Conservation (phyloP, 2,797 vertebrate species). For the Ptychadena robeensis region DNA sequence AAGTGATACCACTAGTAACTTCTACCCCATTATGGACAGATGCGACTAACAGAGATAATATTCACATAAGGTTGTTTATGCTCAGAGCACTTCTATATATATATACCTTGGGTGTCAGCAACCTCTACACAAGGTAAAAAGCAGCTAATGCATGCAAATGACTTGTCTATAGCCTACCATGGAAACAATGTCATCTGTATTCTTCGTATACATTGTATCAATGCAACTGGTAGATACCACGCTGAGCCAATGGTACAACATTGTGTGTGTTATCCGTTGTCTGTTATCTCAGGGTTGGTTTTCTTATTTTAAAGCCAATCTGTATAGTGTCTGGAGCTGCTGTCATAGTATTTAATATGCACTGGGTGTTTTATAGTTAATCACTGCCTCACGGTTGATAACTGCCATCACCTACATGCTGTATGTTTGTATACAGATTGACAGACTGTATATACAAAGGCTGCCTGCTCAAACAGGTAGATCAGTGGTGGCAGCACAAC, state of each 20-base stretch:
- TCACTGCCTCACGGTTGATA: background rate
- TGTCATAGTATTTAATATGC: background rate
- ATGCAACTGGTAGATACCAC: constrained; percentile 26
- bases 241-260: background rate
- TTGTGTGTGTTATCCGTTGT: background rate
- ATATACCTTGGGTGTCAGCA: background rate
- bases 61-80: background rate
- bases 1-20: background rate
- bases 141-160: background rate
- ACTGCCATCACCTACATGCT: background rate
- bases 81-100: background rate
- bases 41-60: background rate
- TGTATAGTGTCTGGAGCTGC: background rate
- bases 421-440: background rate
- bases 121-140: background rate
- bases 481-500: background rate
- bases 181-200: constrained; percentile 24
- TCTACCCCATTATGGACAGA: background rate
- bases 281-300: background rate
- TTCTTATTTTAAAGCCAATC: background rate
- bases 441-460: background rate
- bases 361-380: background rate
- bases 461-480: constrained; percentile 26
- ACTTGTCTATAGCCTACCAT: background rate
- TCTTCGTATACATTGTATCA: background rate